phyloP scores from a whole-genome alignment of 2,113 vertebrate species.

The Callipepla squamata region DNA sequence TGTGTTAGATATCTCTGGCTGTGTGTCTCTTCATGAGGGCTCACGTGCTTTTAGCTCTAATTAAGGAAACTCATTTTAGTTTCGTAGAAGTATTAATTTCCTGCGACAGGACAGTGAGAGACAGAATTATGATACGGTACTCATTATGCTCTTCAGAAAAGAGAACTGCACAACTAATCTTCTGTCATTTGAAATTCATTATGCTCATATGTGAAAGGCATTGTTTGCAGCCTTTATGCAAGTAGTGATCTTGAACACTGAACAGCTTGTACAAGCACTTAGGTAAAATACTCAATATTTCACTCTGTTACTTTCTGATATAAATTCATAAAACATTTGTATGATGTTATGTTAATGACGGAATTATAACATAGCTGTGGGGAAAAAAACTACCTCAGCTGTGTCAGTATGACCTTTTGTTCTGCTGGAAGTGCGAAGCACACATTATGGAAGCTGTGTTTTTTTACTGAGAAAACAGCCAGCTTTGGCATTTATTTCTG shows the following conservation, averaged over 20 bases:
- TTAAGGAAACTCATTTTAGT: constrained; percentile 3
- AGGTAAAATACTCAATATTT: neutral
- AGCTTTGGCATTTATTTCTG: constrained; percentile 6
- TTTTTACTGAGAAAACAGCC: neutral
- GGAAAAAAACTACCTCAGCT: neutral
- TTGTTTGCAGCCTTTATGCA: neutral
- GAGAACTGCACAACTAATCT: neutral
- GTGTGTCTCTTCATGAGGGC: neutral
- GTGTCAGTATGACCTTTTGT: neutral
- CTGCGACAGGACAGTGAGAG: neutral
- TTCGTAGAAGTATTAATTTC: neutral
- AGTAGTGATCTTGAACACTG: neutral
- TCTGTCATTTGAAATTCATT: neutral
- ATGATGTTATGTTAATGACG: neutral
- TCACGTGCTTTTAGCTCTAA: neutral
- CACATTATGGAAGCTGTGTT: neutral
- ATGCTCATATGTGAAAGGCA: neutral
- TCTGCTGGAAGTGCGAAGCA: neutral
- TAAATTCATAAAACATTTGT: neutral
- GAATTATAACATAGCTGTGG: neutral
- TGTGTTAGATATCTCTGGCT: neutral
- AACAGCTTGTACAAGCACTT: neutral
- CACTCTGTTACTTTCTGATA: neutral
- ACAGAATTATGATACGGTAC: neutral
- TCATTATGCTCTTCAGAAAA: neutral